Evolutionary conservation across 2,113 vertebrate species (phyloP).

Genomic region (Marcusenius ussheri): DNA sequence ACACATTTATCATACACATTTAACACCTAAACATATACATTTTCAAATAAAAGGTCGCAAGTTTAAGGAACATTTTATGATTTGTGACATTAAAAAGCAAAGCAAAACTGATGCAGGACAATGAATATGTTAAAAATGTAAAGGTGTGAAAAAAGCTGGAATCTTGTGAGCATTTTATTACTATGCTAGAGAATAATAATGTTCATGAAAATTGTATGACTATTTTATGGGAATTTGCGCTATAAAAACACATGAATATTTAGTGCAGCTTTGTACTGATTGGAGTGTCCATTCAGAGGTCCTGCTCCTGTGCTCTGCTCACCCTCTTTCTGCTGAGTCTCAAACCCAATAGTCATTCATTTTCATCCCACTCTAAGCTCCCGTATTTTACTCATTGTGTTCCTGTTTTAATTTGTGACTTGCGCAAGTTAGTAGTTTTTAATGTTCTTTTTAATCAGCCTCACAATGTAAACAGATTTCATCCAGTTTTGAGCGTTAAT

Average conservation of each 20-base stretch:
- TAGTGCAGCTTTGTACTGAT: neutral
- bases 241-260: neutral
- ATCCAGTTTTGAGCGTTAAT: neutral
- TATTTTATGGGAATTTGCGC: neutral
- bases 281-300: neutral
- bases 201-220: neutral
- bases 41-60: neutral
- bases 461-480: neutral
- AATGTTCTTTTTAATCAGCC: neutral
- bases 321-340: neutral
- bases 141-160: neutral
- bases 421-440: neutral
- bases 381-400: neutral
- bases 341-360: neutral
- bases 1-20: neutral
- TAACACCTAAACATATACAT: neutral
- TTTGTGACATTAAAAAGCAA: neutral
- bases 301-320: neutral
- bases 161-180: neutral
- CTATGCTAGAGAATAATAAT: neutral
- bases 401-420: neutral
- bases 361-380: neutral
- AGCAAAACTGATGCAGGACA: neutral
- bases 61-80: neutral
- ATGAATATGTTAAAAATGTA: neutral